Conservation (phyloP, 1,140 invertebrate species). For the Aethina tumida region DNA sequence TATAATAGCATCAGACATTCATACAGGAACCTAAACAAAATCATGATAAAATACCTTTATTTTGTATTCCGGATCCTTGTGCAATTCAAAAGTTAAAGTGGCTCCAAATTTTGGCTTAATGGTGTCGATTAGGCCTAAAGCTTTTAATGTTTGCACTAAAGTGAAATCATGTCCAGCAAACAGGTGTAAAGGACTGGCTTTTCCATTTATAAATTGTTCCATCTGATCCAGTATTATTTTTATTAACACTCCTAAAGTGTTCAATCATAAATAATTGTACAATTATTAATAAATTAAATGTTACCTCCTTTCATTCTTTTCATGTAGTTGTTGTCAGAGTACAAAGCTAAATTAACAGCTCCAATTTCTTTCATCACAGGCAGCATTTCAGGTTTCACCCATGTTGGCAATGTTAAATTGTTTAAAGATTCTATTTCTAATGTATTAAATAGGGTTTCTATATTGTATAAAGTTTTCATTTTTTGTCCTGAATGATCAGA, state of each 20-base stretch:
- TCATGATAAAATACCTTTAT: slow-evolving; percentile 25
- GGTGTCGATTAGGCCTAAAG: slow-evolving; percentile 52
- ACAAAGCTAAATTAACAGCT: slow-evolving; percentile 55
- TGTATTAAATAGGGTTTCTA: slow-evolving; percentile 66
- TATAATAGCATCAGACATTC: slow-evolving; percentile 5
- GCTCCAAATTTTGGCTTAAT: slow-evolving; percentile 61
- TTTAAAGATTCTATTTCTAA: slow-evolving; percentile 59
- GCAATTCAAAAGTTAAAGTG: slow-evolving; percentile 55
- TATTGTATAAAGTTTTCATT: slow-evolving; percentile 51
- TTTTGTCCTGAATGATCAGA: slow-evolving; percentile 54
- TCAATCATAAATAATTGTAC: slow-evolving; percentile 15
- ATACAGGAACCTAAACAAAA: slow-evolving; percentile 1
- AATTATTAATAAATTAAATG: slow-evolving; percentile 8
- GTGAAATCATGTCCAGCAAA: slow-evolving; percentile 68
- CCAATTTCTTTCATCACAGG: slow-evolving; percentile 55
- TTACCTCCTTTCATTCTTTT: slow-evolving; percentile 62
- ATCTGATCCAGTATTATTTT: slow-evolving; percentile 37
- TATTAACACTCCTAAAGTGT: slow-evolving; percentile 40
- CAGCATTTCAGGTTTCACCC: slow-evolving; percentile 61
- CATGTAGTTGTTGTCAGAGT: slow-evolving; percentile 59
- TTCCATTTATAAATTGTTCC: slow-evolving; percentile 25
- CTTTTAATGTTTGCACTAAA: slow-evolving; percentile 56
- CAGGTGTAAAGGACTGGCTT: slow-evolving; percentile 41
- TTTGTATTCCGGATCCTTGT: slow-evolving; percentile 43
- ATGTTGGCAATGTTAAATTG: slow-evolving; percentile 55